phyloP scores from a whole-genome alignment of 2,113 vertebrate species.

The Scalopus aquaticus region DNA sequence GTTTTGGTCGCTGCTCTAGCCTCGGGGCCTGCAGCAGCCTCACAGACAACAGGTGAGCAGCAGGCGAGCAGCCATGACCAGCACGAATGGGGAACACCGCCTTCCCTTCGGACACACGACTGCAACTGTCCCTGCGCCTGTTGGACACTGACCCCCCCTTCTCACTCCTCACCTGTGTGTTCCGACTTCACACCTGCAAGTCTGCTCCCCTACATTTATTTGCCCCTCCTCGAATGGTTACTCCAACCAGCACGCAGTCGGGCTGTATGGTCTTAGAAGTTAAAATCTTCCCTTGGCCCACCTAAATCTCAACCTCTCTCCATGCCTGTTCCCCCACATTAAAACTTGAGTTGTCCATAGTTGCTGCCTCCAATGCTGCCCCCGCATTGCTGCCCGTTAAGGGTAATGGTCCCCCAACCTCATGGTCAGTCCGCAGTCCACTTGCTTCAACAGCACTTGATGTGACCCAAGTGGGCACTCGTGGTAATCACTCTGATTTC shows the following conservation, averaged over 20 bases:
- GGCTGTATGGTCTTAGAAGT: neutral
- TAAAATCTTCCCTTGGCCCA: neutral
- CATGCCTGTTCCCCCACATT: neutral
- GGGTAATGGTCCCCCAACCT: neutral
- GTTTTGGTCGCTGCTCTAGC: neutral
- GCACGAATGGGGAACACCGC: neutral
- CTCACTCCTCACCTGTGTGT: neutral
- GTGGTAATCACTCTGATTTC: neutral
- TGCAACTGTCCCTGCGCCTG: neutral
- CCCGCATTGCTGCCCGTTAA: neutral
- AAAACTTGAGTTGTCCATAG: neutral
- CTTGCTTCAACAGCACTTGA: neutral
- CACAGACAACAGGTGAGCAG: neutral
- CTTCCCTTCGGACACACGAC: neutral
- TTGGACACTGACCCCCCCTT: neutral
- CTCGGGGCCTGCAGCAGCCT: neutral
- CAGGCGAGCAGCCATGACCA: neutral
- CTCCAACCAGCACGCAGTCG: neutral
- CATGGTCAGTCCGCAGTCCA: neutral
- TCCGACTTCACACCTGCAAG: neutral
- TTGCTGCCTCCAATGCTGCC: neutral
- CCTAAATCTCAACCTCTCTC: too few relatives aligned
- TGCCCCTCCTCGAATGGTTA: neutral
- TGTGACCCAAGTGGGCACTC: neutral
- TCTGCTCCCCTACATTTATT: neutral